Percentiles rank a stretch among this genome's conserved stretches.
phyloP scores from a whole-genome alignment of 2,888 invertebrate genomes.

The Coenonympha glycerion region DNA sequence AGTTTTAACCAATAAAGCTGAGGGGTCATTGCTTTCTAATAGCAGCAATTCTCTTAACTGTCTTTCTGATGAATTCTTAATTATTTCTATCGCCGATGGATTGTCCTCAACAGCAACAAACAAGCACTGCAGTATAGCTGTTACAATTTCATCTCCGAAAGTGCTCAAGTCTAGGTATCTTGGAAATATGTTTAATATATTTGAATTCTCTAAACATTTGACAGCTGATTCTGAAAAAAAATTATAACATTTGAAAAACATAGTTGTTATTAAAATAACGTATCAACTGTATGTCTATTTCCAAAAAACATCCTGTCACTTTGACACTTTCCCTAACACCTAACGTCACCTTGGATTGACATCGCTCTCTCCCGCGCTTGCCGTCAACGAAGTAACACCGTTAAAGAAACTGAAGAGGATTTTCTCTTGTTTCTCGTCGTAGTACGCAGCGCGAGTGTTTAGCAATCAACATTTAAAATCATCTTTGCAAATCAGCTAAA shows the following conservation, averaged over 20 bases:
- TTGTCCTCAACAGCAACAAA: slow-evolving; percentile 84
- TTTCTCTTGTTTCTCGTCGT: too few species aligned
- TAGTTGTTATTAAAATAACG: neutral
- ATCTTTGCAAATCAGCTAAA: too few species aligned
- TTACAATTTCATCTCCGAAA: slow-evolving; percentile 76
- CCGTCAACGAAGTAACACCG: too few species aligned
- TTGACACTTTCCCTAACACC: too few species aligned
- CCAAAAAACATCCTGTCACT: too few species aligned
- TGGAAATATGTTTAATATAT: slow-evolving; percentile 76
- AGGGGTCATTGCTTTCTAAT: slow-evolving; percentile 56
- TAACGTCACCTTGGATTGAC: too few species aligned
- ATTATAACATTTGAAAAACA: neutral
- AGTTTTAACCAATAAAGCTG: slow-evolving; percentile 69
- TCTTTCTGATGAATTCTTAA: slow-evolving; percentile 67
- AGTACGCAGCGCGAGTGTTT: too few species aligned
- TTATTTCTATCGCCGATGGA: slow-evolving; percentile 68
- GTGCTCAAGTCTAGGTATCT: slow-evolving; percentile 75
- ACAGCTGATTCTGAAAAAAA: slow-evolving; percentile 72
- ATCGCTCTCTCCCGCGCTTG: too few species aligned
- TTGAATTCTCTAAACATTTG: slow-evolving; percentile 79
- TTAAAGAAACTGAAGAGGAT: too few species aligned
- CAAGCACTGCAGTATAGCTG: slow-evolving; percentile 79
- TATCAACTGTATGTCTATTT: too few species aligned
- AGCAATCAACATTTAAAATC: too few species aligned
- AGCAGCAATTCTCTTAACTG: slow-evolving; percentile 58